phyloP scores from a whole-genome alignment of 2,113 vertebrate genomes.

The Myotis brandtii region DNA sequence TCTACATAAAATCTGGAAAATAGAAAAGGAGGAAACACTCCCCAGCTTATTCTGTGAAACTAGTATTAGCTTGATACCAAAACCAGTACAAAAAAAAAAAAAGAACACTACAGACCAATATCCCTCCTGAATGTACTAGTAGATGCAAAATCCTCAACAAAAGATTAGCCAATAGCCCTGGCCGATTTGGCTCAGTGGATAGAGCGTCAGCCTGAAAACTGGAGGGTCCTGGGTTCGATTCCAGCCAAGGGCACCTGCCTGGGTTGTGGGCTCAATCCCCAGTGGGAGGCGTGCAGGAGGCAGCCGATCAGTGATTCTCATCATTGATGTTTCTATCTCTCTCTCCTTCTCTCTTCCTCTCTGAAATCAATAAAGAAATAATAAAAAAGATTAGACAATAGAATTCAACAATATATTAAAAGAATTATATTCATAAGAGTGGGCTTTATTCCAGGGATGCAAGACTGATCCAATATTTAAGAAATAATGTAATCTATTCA shows the following conservation, averaged over 20 bases:
- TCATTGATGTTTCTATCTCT: no score
- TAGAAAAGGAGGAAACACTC: neutral
- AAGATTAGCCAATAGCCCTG: neutral
- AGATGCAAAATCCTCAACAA: conserved; percentile 30
- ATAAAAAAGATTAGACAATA: neutral
- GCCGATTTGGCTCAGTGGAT: no score
- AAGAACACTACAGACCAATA: neutral
- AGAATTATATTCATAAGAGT: neutral
- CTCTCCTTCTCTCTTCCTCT: no score
- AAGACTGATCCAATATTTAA: neutral
- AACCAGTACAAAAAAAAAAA: neutral
- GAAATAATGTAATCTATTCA: neutral
- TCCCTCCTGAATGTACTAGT: neutral
- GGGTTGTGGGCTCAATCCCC: no score
- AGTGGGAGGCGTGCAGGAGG: no score
- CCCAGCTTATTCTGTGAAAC: neutral
- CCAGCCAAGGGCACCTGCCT: no score
- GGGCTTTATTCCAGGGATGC: neutral
- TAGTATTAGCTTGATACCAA: neutral
- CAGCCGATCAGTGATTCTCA: no score
- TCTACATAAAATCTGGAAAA: neutral
- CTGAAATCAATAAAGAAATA: no score
- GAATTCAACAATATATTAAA: neutral
- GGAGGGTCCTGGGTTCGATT: no score
- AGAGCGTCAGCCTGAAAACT: no score